A percentile compares a stretch with the other conserved stretches of the same genome.
Conservation (phyloP, 2,797 vertebrate species). For the Pitangus sulphuratus region DNA sequence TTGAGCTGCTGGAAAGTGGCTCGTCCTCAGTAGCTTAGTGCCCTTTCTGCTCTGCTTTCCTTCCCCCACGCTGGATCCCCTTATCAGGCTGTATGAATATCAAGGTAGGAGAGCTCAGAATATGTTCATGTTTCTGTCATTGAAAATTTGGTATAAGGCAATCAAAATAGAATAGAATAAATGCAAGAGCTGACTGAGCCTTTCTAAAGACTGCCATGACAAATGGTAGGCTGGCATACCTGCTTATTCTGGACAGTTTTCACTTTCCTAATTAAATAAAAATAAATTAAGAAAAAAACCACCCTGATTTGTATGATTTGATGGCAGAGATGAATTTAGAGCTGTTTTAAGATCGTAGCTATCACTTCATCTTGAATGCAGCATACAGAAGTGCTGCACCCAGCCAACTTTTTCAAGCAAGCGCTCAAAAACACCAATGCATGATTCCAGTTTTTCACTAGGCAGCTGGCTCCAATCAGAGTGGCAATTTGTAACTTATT, state of each 20-base stretch:
- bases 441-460: not conserved
- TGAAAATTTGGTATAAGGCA: not conserved
- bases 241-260: not conserved
- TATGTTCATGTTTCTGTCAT: not conserved
- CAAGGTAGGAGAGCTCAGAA: not conserved
- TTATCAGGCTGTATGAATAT: not conserved
- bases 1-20: not conserved
- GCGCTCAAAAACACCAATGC: not conserved
- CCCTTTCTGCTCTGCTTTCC: not conserved
- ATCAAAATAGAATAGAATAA: not conserved
- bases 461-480: slow-evolving; percentile 38
- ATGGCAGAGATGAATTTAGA: not conserved
- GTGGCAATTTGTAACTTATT: slow-evolving; percentile 48
- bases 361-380: not conserved
- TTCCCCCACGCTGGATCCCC: fast-evolving
- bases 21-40: not conserved
- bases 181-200: not conserved
- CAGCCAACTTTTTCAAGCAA: not conserved
- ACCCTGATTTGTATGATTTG: not conserved
- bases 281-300: not conserved
- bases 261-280: not conserved
- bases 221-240: not conserved
- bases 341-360: not conserved
- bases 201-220: not conserved
- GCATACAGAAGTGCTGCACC: not conserved